phyloP scores from a whole-genome alignment of 2,113 vertebrate species.

The Sorex fumeus region DNA sequence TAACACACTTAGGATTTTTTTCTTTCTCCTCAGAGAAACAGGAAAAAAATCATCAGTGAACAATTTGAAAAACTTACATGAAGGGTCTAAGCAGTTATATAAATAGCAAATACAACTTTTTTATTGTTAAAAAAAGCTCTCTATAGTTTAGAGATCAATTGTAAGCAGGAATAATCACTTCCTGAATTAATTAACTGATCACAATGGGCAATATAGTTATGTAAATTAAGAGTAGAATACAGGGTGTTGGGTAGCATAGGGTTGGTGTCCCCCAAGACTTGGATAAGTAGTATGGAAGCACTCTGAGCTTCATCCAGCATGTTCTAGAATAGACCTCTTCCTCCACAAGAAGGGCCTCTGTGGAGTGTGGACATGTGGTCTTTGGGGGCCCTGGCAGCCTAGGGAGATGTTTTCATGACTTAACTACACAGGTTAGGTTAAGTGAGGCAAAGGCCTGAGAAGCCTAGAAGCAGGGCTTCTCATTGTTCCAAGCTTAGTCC shows the following conservation, averaged over 20 bases:
- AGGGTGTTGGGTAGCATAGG: background rate
- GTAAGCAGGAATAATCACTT: background rate
- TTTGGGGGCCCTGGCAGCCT: too few species aligned
- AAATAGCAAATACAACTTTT: background rate
- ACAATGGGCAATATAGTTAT: background rate
- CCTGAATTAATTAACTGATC: background rate
- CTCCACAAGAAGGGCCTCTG: too few species aligned
- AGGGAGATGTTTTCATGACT: too few species aligned
- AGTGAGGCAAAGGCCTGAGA: too few species aligned
- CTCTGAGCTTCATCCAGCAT: too few species aligned
- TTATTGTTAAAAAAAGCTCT: constrained; percentile 2
- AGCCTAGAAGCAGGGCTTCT: too few species aligned
- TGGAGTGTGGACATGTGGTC: too few species aligned
- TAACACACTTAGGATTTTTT: background rate
- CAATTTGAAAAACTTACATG: constrained; percentile 36
- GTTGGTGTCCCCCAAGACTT: too few species aligned
- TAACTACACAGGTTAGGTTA: too few species aligned
- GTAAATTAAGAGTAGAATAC: background rate
- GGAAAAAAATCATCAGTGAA: background rate
- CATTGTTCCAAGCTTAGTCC: too few species aligned
- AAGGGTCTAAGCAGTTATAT: background rate
- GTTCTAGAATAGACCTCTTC: too few species aligned
- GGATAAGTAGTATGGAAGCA: too few species aligned
- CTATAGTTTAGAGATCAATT: background rate
- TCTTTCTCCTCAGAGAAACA: background rate